Conservation (phyloP, 2,888 invertebrate genomes). For the Apodemia duryi region DNA sequence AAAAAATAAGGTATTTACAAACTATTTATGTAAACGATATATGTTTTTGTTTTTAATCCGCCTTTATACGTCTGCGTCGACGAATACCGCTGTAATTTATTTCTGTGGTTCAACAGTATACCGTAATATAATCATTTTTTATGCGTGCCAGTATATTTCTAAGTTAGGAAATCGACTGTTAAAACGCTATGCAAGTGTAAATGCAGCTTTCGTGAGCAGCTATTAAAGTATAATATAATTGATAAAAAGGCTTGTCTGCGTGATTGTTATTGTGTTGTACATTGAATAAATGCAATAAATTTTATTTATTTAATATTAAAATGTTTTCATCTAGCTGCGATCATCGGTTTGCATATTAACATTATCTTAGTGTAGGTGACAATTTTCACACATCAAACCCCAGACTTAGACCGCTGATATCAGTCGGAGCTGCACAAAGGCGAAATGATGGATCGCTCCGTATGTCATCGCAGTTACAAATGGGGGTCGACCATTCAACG, state of each 20-base stretch:
- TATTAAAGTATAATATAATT: neutral
- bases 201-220: constrained; percentile 9
- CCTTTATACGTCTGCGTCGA: too few species aligned
- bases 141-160: neutral
- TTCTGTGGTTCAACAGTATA: too few species aligned
- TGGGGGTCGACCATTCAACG: constrained; percentile 63
- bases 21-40: too few species aligned
- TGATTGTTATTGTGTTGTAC: constrained; percentile 11
- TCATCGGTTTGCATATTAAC: neutral
- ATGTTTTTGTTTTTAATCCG: too few species aligned
- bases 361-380: neutral
- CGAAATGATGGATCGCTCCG: constrained; percentile 62
- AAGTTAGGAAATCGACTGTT: neutral
- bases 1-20: too few species aligned
- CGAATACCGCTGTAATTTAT: neutral
- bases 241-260: neutral
- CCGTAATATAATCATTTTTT: neutral
- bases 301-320: neutral
- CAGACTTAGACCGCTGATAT: constrained; percentile 2
- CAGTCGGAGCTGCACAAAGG: constrained; percentile 1
- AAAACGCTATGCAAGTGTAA: constrained; percentile 9
- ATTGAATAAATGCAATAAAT: constrained; percentile 10
- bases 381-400: constrained; percentile 8
- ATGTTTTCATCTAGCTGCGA: neutral
- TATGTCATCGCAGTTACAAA: constrained; percentile 67